phyloP scores from a whole-genome alignment of 2,113 vertebrate genomes.

The Chaenogobius annularis region DNA sequence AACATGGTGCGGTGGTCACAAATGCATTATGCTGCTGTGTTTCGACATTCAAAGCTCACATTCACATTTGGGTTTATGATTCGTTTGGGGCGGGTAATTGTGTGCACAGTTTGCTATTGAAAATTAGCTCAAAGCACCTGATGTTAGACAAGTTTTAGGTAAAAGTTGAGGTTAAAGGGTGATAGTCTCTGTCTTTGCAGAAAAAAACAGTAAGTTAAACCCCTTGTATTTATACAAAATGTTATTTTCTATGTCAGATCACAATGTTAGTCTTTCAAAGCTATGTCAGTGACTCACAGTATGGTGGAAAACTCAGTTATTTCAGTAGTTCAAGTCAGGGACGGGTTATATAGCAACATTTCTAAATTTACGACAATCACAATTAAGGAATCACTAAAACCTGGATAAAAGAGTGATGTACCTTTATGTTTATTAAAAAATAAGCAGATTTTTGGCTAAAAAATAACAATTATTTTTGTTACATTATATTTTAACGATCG shows the following conservation, averaged over 20 bases:
- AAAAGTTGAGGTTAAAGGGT: conserved; percentile 68
- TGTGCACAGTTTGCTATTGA: conserved; percentile 26
- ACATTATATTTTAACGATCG: no score
- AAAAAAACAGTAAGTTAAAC: conserved; percentile 40
- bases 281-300: not conserved
- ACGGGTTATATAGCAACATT: not conserved
- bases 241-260: conserved; percentile 21
- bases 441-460: no score
- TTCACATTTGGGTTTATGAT: conserved; percentile 39
- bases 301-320: not conserved
- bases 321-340: not conserved
- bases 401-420: not conserved
- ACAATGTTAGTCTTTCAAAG: not conserved
- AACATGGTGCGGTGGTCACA: conserved; percentile 13
- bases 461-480: no score
- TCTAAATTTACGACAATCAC: not conserved
- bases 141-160: conserved; percentile 22
- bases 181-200: conserved; percentile 35
- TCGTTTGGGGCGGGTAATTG: conserved; percentile 25
- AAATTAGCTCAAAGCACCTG: conserved; percentile 69
- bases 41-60: conserved; percentile 45
- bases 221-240: conserved; percentile 49
- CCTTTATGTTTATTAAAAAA: not conserved
- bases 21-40: conserved; percentile 27
- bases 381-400: not conserved